Base-by-base conservation (phyloP, 1,140 invertebrate genomes). In the Eupristina koningsbergeri region DNA sequence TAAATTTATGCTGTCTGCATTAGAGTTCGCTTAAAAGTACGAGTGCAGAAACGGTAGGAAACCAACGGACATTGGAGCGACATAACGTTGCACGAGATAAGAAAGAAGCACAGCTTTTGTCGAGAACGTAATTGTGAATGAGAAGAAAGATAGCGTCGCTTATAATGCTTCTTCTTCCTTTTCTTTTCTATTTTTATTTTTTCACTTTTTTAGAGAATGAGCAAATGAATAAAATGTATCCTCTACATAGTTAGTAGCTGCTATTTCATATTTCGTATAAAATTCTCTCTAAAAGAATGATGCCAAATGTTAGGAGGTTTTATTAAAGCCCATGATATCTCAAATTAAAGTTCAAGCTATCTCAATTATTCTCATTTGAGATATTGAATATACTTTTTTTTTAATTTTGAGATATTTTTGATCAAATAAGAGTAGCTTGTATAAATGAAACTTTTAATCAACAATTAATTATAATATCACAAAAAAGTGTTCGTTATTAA, bases 51-150 rank as follows among this genome's bases (percentile, higher is more conserved):
- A 69, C 7, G 64, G 78, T 61, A 67, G 53, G 45, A 67, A 53
- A 29, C 47, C 31, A 26, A 61, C 63, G 64, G 31, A 67, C 39
- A 79, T 31, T 61, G 61, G n/a, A 79, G n/a, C 77, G 77, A 34
- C 19, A 58, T 36, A 22, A 22, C 74, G 64, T 34, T 71, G 34
- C 34, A 31, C 36, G 64, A 53, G 78, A 80, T 80, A 80, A 80
- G 80, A 47, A n/a, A 50, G 64, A 81, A 58, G 36, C 9, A 41
- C 64, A 75, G 71, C 80, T 81, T 81, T 81, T 75, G 71, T 75
- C 50, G 39, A 75, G 36, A 26, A 36, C 19, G 71, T 81, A 74
- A 75, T 81, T 81, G 71, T 75, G 71, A 81, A 81, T 50, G 50
- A 75, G 34, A 31, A 41, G 36, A 81, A 47, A 81, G 69, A 81